phyloP scores from a whole-genome alignment of 1,140 invertebrate genomes.

The Odontomachus brunneus region DNA sequence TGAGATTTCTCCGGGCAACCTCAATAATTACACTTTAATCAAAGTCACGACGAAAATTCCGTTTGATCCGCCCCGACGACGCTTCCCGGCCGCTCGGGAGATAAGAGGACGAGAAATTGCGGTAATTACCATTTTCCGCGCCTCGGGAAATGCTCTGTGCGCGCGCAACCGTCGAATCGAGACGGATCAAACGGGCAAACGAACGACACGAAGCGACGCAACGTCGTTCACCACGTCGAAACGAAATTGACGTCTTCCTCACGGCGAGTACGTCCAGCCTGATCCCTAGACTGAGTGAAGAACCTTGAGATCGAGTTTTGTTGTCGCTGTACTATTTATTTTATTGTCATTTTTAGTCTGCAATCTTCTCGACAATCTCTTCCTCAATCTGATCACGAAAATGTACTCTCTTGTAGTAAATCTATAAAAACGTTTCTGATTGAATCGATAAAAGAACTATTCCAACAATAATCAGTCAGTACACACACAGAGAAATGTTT shows the following conservation, averaged over 20 bases:
- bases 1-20: conserved; percentile 44
- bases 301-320: neutral
- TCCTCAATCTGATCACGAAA: too few relatives aligned
- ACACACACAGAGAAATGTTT: too few relatives aligned
- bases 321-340: neutral
- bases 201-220: neutral
- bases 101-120: conserved; percentile 51
- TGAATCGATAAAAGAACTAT: too few relatives aligned
- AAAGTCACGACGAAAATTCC: conserved; percentile 63
- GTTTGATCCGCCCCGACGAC: conserved; percentile 33
- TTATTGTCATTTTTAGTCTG: conserved; percentile 25
- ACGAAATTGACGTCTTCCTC: conserved; percentile 10
- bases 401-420: too few relatives aligned
- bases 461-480: too few relatives aligned
- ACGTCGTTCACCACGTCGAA: neutral
- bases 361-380: neutral
- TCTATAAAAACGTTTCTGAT: too few relatives aligned
- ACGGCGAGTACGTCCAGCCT: conserved; percentile 24
- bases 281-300: neutral
- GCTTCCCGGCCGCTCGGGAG: conserved; percentile 2
- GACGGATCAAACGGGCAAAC: neutral
- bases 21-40: conserved; percentile 69
- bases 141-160: conserved; percentile 21
- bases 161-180: conserved; percentile 11
- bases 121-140: conserved; percentile 57